Evolutionary conservation across 2,888 invertebrate genomes (phyloP), one percentile per base, ranked within the genome.

Genomic region (Protodeltote pygarga): DNA sequence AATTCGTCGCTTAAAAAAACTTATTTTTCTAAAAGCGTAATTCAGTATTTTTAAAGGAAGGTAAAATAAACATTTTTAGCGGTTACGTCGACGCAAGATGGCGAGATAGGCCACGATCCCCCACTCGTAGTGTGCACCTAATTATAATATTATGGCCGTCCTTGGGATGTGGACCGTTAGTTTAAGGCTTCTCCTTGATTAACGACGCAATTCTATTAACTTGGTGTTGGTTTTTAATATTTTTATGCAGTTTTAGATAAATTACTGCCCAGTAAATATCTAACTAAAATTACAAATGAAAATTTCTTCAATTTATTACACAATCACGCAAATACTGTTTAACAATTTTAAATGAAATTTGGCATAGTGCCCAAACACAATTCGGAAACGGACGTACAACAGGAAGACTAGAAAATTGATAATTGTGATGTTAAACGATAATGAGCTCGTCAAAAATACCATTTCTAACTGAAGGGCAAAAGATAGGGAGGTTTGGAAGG

Each of bases 111-210:
- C 35, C 66, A 66, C 67, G 67, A 15, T 5, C 11, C n/a, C 11
- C 44, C 48, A 11, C 47, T 51, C 47, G 45, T 39, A 49, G 34
- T 50, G 45, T 28, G 48, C 46, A 46, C 50, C 39, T 60, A 61
- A 61, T 64, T 67, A 50, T 53, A 65, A 63, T 65, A 60, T 66
- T 52, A 66, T 48, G 33, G 38, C 6, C 33, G 39, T 19, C 28
- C 59, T 53, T 47, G 29, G 31, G 33, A 33, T 34, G 23, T 27
- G 13, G 5, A n/a, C 4, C 15, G 8, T 5, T 44, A 35, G 33
- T 41, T 45, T 21, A 34, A 23, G 39, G 27, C 28, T 19, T n/a
- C 4, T 29, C 4, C 5, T 51, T 52, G 25, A 59, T 41, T 41
- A 35, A 41, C 23, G 13, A 10, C 28, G 23, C 3, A 27, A 29